Evolutionary conservation across 2,113 vertebrate species (phyloP).

Genomic region (Lethenteron reissneri): DNA sequence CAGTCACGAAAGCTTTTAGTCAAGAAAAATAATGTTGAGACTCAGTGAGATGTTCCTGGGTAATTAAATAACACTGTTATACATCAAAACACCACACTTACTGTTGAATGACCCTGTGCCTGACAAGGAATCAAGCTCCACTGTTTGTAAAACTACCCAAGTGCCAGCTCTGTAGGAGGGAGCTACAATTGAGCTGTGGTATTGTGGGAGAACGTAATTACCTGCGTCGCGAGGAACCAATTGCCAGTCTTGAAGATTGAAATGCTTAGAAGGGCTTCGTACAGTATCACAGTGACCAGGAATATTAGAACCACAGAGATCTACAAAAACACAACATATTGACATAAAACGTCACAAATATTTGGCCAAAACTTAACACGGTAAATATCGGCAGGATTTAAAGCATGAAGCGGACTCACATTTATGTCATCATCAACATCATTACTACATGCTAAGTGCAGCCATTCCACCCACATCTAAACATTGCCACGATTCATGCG

Average conservation of each 20-base stretch:
- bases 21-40: too few species aligned
- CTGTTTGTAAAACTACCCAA: too few species aligned
- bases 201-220: slow-evolving; percentile 7
- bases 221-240: slow-evolving; percentile 32
- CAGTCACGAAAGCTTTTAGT: too few species aligned
- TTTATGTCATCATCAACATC: not conserved
- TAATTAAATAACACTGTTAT: too few species aligned
- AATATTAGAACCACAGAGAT: slow-evolving; percentile 39
- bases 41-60: too few species aligned
- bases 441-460: not conserved
- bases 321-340: slow-evolving; percentile 14
- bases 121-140: too few species aligned
- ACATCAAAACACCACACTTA: too few species aligned
- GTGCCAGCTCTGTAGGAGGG: too few species aligned
- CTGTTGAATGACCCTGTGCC: too few species aligned
- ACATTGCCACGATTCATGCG: not conserved
- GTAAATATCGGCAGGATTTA: not conserved
- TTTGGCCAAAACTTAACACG: too few species aligned
- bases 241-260: slow-evolving; percentile 36
- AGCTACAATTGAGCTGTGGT: too few species aligned
- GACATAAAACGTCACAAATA: too few species aligned
- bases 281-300: slow-evolving; percentile 41
- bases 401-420: not conserved
- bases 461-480: not conserved
- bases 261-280: slow-evolving; percentile 31